A percentile compares a stretch with the other conserved stretches of the same genome.
phyloP scores from a whole-genome alignment of 2,113 vertebrate genomes.

The Xiphorhynchus elegans region DNA sequence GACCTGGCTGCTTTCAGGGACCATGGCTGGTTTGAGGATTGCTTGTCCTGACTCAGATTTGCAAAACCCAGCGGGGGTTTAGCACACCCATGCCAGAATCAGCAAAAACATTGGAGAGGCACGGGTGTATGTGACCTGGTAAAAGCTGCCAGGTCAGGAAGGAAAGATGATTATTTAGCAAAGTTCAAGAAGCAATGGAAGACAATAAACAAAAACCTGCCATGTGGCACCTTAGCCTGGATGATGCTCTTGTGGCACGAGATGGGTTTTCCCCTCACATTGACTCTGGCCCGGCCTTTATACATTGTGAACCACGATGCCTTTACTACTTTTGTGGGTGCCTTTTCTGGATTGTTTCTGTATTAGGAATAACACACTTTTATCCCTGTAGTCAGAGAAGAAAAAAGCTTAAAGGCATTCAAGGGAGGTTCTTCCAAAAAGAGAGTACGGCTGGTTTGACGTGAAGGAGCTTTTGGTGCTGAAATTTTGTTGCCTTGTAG shows the following conservation, averaged over 20 bases:
- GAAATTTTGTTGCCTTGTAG: background rate
- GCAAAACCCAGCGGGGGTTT: background rate
- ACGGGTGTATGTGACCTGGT: background rate
- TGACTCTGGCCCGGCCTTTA: background rate
- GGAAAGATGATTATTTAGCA: background rate
- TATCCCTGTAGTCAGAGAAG: background rate
- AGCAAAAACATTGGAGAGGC: background rate
- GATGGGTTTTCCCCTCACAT: background rate
- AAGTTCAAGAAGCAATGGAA: background rate
- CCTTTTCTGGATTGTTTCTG: background rate
- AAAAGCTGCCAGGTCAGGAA: background rate
- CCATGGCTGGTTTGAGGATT: background rate
- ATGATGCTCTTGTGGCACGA: background rate
- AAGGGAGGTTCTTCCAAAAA: background rate
- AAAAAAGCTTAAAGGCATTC: background rate
- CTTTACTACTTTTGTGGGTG: background rate
- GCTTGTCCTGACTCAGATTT: background rate
- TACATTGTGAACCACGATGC: rapidly evolving
- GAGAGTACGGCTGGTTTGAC: background rate
- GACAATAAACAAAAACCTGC: background rate
- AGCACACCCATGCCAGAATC: background rate
- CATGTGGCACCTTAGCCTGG: background rate
- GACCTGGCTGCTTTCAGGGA: background rate
- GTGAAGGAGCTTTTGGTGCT: background rate
- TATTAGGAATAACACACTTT: background rate